phyloP scores from a whole-genome alignment of 2,888 invertebrate genomes.

The Mystacides longicornis region DNA sequence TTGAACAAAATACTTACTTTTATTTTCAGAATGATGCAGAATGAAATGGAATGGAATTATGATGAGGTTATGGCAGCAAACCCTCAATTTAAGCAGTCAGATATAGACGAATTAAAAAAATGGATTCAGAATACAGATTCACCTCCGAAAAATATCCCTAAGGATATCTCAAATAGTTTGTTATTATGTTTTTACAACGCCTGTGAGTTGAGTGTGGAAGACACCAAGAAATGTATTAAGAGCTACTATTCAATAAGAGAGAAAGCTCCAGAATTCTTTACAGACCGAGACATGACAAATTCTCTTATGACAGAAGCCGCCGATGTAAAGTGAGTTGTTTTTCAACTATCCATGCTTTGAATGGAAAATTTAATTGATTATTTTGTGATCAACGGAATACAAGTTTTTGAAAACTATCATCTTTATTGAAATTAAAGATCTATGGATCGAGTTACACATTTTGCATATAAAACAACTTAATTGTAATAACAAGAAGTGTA shows the following conservation, averaged over 20 bases:
- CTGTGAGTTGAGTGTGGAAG: slow-evolving; percentile 53
- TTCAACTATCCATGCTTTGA: neutral
- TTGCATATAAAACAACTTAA: no score
- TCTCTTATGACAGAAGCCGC: slow-evolving; percentile 42
- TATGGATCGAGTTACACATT: no score
- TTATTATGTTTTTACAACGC: slow-evolving; percentile 59
- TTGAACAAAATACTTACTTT: no score
- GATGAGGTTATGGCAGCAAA: slow-evolving; percentile 39
- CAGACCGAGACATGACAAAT: slow-evolving; percentile 47
- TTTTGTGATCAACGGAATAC: no score
- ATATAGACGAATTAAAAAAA: slow-evolving; percentile 40
- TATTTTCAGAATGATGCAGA: no score
- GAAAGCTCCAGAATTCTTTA: slow-evolving; percentile 56
- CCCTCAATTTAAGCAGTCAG: slow-evolving; percentile 45
- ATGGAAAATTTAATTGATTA: no score
- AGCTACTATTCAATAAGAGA: slow-evolving; percentile 53
- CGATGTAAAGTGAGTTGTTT: slow-evolving; percentile 48
- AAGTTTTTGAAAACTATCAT: no score
- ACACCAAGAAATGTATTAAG: slow-evolving; percentile 55
- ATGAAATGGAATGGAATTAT: slow-evolving; percentile 39
- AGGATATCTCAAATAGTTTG: slow-evolving; percentile 52
- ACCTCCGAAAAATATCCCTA: slow-evolving; percentile 35
- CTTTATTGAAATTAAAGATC: no score
- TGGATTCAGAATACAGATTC: slow-evolving; percentile 46
- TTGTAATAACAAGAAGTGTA: no score